A percentile compares a stretch with the other conserved stretches of the same genome.
These are phyloP conservation scores for Mimas tiliae DNA, from an alignment of 2,888 invertebrate genomes.

Conservation along the genomic window DNA sequence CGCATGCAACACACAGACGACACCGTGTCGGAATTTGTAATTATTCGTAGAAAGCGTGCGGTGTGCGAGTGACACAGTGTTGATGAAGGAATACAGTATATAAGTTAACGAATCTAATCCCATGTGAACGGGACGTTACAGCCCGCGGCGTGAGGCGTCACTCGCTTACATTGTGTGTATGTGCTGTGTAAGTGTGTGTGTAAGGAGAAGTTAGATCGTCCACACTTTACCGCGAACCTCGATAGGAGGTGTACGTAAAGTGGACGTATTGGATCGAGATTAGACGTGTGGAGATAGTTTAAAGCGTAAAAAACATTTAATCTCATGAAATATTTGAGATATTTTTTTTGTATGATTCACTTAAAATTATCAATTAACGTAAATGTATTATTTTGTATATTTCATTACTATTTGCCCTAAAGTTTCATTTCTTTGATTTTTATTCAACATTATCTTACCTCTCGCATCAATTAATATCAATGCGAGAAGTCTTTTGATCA, in stretches of 20 bases:
- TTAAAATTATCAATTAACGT: too few species aligned
- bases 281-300: background rate
- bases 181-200: slow-evolving; percentile 60
- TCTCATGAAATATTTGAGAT: too few species aligned
- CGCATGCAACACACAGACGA: slow-evolving; percentile 24
- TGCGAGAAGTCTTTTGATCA: too few species aligned
- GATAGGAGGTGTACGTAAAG: slow-evolving; percentile 72
- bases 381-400: too few species aligned
- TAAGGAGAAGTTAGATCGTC: slow-evolving; percentile 84
- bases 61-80: slow-evolving; percentile 40
- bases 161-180: slow-evolving; percentile 46
- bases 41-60: slow-evolving; percentile 30
- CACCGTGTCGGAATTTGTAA: slow-evolving; percentile 39
- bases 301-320: too few species aligned
- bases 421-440: too few species aligned
- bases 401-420: too few species aligned
- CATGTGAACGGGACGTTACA: slow-evolving; percentile 64
- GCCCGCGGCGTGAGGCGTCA: slow-evolving; percentile 69
- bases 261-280: slow-evolving; percentile 38
- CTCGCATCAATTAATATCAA: too few species aligned
- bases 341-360: too few species aligned
- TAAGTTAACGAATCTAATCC: slow-evolving; percentile 73
- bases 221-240: slow-evolving; percentile 83
- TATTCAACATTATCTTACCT: too few species aligned
- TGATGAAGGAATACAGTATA: slow-evolving; percentile 49